Evolutionary conservation across 1,140 invertebrate genomes (phyloP).

Genomic region (Aphidius ervi): DNA sequence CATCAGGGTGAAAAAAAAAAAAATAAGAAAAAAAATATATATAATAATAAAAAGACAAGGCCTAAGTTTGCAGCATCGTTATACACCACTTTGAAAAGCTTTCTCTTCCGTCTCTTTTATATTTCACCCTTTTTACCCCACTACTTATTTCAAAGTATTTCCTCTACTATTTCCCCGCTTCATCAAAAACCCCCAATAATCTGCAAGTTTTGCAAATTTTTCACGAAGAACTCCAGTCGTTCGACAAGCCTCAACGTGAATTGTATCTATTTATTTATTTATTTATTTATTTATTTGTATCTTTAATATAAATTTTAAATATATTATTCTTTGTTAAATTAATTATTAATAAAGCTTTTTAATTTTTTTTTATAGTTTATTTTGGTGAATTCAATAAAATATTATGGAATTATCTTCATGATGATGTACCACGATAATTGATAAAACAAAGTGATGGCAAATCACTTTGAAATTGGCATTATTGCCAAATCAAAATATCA

Average conservation of each 20-base stretch:
- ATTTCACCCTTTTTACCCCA: conserved; percentile 2
- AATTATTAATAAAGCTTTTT: background rate
- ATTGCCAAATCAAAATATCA: conserved; percentile 34
- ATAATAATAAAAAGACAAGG: no score
- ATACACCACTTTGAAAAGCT: conserved; percentile 2
- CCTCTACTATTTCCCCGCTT: conserved; percentile 16
- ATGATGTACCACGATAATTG: conserved; percentile 36
- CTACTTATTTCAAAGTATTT: conserved; percentile 19
- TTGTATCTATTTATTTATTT: conserved; percentile 5
- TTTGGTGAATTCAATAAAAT: background rate
- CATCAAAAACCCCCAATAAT: conserved; percentile 21
- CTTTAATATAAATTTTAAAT: no score
- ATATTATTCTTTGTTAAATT: no score
- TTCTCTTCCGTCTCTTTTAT: conserved; percentile 1
- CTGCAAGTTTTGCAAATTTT: conserved; percentile 51
- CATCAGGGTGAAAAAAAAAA: no score
- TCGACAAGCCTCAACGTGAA: conserved; percentile 37
- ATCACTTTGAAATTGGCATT: conserved; percentile 31
- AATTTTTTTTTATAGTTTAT: conserved; percentile 10
- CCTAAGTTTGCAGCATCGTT: no score
- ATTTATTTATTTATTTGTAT: no score
- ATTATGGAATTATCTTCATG: background rate
- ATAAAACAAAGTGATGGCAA: conserved; percentile 30
- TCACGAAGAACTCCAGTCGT: conserved; percentile 46
- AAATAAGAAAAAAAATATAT: no score